Evolutionary conservation across 2,113 vertebrate species (phyloP).

Genomic region (Psephotus haematonotus): DNA sequence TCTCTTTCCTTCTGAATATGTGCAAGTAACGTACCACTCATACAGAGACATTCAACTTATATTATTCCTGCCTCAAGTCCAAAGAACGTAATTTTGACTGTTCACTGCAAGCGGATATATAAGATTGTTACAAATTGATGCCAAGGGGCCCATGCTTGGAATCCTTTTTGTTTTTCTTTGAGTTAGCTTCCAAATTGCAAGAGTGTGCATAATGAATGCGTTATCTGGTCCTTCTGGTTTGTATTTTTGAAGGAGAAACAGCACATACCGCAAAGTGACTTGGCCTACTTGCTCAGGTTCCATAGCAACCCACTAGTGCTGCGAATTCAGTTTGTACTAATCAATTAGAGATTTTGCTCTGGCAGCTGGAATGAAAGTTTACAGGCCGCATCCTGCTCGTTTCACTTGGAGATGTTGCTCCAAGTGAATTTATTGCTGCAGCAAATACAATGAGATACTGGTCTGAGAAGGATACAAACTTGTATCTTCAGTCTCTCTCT

Average conservation of each 20-base stretch:
- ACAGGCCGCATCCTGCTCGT: neutral
- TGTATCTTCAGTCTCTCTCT: neutral
- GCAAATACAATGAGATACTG: slow-evolving; percentile 1
- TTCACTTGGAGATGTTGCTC: slow-evolving; percentile 5
- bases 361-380: slow-evolving; percentile 58
- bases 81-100: slow-evolving; percentile 55
- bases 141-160: slow-evolving; percentile 57
- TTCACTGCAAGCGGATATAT: slow-evolving; percentile 6
- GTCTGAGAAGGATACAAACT: neutral
- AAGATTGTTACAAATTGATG: slow-evolving; percentile 55
- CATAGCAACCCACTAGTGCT: slow-evolving; percentile 56
- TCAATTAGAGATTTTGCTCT: slow-evolving; percentile 61
- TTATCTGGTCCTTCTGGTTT: slow-evolving; percentile 68
- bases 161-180: slow-evolving; percentile 41
- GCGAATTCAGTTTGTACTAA: slow-evolving; percentile 18
- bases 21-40: slow-evolving; percentile 25
- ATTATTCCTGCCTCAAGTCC: slow-evolving; percentile 47
- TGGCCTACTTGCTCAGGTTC: slow-evolving; percentile 57
- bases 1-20: slow-evolving; percentile 6
- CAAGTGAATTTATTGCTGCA: neutral
- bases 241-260: slow-evolving; percentile 60
- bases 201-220: slow-evolving; percentile 57
- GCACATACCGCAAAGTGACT: slow-evolving; percentile 34
- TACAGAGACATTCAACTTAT: neutral
- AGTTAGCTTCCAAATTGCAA: slow-evolving; percentile 48